Percentiles rank a stretch among this genome's conserved stretches.
phyloP scores from a whole-genome alignment of 2,797 vertebrate species.

The Novumbra hubbsi region DNA sequence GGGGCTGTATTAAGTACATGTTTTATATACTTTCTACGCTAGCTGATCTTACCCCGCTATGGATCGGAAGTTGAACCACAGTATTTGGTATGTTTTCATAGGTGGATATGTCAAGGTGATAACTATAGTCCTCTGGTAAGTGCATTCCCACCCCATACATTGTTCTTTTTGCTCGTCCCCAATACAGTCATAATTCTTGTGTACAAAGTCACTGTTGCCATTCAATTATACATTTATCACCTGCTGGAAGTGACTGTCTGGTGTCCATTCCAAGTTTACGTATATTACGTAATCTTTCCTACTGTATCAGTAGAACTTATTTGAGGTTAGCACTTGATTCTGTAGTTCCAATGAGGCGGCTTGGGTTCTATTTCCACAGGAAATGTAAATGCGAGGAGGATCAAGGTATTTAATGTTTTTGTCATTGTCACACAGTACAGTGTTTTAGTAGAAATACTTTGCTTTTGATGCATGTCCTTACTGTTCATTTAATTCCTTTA shows the following conservation, averaged over 20 bases:
- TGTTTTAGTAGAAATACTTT: not conserved
- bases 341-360: not conserved
- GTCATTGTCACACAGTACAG: not conserved
- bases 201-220: conserved; percentile 7
- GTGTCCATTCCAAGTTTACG: not conserved
- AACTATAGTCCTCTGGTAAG: conserved; percentile 69
- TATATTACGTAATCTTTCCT: not conserved
- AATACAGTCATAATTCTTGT: conserved; percentile 3
- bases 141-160: conserved; percentile 28
- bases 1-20: conserved; percentile 12
- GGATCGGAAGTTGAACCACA: conserved; percentile 38
- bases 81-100: conserved; percentile 53
- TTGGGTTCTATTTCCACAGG: not conserved
- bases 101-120: conserved; percentile 54
- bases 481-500: not conserved
- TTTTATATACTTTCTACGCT: conserved; percentile 52
- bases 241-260: not conserved
- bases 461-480: not conserved
- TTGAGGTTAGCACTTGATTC: not conserved
- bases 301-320: not conserved
- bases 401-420: not conserved
- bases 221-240: not conserved
- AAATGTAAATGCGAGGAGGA: not conserved
- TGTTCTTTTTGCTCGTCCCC: not conserved
- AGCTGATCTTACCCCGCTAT: conserved; percentile 31